Percentiles rank a stretch among this genome's conserved stretches.
Conservation (phyloP, 2,888 invertebrate species). For the Netelia inedita region DNA sequence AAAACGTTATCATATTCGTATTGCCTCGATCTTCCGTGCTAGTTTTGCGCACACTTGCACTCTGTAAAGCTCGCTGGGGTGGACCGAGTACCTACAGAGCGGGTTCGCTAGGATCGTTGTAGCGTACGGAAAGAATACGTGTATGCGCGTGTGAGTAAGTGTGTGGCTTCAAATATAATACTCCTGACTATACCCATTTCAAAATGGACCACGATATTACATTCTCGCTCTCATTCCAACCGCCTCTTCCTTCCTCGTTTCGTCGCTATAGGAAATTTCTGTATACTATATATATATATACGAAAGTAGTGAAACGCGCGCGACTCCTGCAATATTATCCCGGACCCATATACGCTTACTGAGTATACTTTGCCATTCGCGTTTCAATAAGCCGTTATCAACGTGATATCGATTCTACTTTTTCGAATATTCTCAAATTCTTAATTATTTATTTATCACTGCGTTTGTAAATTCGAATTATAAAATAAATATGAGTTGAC, state of each 20-base stretch:
- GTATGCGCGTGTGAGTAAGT: slow-evolving; percentile 7
- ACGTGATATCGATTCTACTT: slow-evolving; percentile 12
- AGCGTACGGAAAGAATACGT: slow-evolving; percentile 3
- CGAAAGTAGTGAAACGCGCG: slow-evolving; percentile 24
- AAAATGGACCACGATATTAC: slow-evolving; percentile 65
- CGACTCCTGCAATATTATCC: slow-evolving; percentile 48
- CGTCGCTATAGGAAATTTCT: background rate
- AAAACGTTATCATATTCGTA: slow-evolving; percentile 53
- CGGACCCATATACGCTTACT: background rate
- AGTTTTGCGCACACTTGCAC: slow-evolving; percentile 18
- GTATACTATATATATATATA: slow-evolving; percentile 6
- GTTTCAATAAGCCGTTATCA: slow-evolving; percentile 47
- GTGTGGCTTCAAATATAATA: slow-evolving; percentile 31
- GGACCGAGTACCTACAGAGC: background rate
- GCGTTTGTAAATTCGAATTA: background rate
- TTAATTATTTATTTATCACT: background rate
- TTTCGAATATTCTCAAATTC: background rate
- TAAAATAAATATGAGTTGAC: too few species aligned
- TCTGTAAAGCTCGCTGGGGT: background rate
- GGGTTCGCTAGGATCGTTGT: slow-evolving; percentile 33
- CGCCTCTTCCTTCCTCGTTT: slow-evolving; percentile 5
- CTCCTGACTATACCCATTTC: slow-evolving; percentile 52
- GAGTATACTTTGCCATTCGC: slow-evolving; percentile 48
- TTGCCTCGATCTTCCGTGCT: slow-evolving; percentile 48
- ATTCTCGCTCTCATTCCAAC: slow-evolving; percentile 27